Evolutionary conservation across 1,140 invertebrate species (phyloP).

Genomic region (Drosophila littoralis): DNA sequence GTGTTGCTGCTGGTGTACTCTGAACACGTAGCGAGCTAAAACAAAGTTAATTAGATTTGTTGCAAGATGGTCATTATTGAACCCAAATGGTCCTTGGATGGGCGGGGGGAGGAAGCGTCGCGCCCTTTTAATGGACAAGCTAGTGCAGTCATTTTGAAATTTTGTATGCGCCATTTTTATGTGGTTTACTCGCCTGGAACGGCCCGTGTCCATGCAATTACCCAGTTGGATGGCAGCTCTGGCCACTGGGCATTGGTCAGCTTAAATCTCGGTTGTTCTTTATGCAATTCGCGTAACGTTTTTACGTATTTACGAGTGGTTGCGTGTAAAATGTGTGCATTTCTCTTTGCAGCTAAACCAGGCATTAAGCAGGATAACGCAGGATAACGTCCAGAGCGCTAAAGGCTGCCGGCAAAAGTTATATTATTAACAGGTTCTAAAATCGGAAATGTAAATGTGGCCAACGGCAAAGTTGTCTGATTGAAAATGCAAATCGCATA

Average conservation of each 20-base stretch:
- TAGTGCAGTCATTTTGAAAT: slow-evolving; percentile 66
- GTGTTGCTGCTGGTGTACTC: slow-evolving; percentile 48
- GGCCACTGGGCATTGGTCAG: neutral
- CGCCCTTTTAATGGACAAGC: slow-evolving; percentile 60
- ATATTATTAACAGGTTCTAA: slow-evolving; percentile 34
- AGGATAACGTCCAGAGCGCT: slow-evolving; percentile 7
- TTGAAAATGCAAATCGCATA: slow-evolving; percentile 76
- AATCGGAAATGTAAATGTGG: slow-evolving; percentile 58
- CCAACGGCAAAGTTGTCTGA: slow-evolving; percentile 63
- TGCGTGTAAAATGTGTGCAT: slow-evolving; percentile 10
- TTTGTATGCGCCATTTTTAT: slow-evolving; percentile 58
- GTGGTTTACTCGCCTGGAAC: slow-evolving; percentile 72
- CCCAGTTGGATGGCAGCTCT: slow-evolving; percentile 47
- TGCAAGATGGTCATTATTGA: slow-evolving; percentile 76
- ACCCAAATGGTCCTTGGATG: slow-evolving; percentile 32
- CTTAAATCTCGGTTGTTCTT: neutral
- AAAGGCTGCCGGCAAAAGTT: slow-evolving; percentile 39
- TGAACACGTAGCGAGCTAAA: slow-evolving; percentile 72
- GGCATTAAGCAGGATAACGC: slow-evolving; percentile 24
- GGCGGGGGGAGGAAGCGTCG: neutral
- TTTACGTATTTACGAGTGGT: slow-evolving; percentile 4
- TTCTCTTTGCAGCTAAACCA: slow-evolving; percentile 23
- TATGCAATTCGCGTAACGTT: slow-evolving; percentile 58
- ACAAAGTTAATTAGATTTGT: slow-evolving; percentile 83
- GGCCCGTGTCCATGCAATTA: slow-evolving; percentile 59